Conservation (phyloP, 2,888 invertebrate species). For the Coenonympha arcania region DNA sequence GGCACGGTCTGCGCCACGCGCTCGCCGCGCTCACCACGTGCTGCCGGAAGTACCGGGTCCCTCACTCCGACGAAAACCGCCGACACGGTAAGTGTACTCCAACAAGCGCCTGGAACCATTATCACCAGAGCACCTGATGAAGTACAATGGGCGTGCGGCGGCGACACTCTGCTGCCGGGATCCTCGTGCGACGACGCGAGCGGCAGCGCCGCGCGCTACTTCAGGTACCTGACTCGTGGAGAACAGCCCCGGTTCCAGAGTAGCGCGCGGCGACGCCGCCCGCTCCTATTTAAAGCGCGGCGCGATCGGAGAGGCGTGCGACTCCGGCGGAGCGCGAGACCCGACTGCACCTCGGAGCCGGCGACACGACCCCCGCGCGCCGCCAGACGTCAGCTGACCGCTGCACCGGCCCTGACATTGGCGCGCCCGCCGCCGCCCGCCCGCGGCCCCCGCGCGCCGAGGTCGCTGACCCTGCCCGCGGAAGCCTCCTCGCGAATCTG, state of each 20-base stretch:
- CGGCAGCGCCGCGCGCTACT: slow-evolving; percentile 94
- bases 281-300: slow-evolving; percentile 56
- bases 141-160: slow-evolving; percentile 98
- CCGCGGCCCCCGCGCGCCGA: slow-evolving; percentile 51
- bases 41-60: slow-evolving; percentile 21
- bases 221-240: slow-evolving; percentile 96
- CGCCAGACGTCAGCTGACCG: slow-evolving; percentile 74
- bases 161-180: slow-evolving; percentile 39
- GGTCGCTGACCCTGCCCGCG: slow-evolving; percentile 70
- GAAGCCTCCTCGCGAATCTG: slow-evolving; percentile 67
- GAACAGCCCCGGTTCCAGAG: slow-evolving; percentile 90
- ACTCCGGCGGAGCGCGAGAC: slow-evolving; percentile 51
- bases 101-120: slow-evolving; percentile 95
- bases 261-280: slow-evolving; percentile 81
- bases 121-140: slow-evolving; percentile 99
- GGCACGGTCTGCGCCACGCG: slow-evolving; percentile 25
- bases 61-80: slow-evolving; percentile 65
- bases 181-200: slow-evolving; percentile 34
- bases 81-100: slow-evolving; percentile 98
- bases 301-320: slow-evolving; percentile 46
- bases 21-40: slow-evolving; percentile 27
- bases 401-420: slow-evolving; percentile 75
- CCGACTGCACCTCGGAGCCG: slow-evolving; percentile 62
- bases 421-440: slow-evolving; percentile 65
- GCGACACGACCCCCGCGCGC: slow-evolving; percentile 65